These are phyloP conservation scores for Podarcis siculus DNA, from an alignment of 2,797 vertebrate species.

Conservation along the genomic window DNA sequence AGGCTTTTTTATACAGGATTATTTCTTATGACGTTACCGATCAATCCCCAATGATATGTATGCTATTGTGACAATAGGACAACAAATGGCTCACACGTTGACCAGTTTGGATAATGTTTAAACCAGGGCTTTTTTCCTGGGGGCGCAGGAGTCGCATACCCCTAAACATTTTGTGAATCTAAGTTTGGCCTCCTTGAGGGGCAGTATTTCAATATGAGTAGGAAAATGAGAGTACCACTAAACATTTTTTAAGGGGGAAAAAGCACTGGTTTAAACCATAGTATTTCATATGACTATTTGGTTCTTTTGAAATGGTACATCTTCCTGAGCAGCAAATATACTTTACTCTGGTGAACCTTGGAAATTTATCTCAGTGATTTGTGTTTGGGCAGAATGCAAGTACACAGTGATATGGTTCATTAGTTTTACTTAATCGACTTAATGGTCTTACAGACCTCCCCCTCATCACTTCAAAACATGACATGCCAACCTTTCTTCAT, in stretches of 20 bases:
- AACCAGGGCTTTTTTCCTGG: not conserved
- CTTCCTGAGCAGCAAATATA: conserved; percentile 53
- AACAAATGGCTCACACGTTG: conserved; percentile 26
- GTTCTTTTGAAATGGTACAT: conserved; percentile 56
- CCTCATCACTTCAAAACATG: too few relatives aligned
- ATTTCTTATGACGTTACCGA: not conserved
- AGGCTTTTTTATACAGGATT: not conserved
- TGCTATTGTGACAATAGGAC: conserved; percentile 15
- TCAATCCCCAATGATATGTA: not conserved
- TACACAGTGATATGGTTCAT: not conserved
- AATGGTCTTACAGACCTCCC: too few relatives aligned
- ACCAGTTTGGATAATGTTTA: conserved; percentile 51
- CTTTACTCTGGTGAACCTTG: conserved; percentile 39
- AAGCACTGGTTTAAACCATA: not conserved
- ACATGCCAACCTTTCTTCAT: too few relatives aligned
- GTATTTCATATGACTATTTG: conserved; percentile 51
- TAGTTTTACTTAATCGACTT: too few relatives aligned
- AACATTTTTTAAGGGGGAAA: too few relatives aligned
- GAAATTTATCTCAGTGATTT: conserved; percentile 28
- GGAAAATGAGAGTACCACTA: too few relatives aligned
- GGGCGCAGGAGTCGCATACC: too few relatives aligned
- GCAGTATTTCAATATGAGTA: too few relatives aligned
- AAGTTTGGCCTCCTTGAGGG: too few relatives aligned
- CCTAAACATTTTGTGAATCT: too few relatives aligned
- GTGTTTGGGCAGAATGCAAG: not conserved